These are phyloP conservation scores for Chloropsis cyanopogon DNA, from an alignment of 2,113 vertebrate species.

Conservation along the genomic window DNA sequence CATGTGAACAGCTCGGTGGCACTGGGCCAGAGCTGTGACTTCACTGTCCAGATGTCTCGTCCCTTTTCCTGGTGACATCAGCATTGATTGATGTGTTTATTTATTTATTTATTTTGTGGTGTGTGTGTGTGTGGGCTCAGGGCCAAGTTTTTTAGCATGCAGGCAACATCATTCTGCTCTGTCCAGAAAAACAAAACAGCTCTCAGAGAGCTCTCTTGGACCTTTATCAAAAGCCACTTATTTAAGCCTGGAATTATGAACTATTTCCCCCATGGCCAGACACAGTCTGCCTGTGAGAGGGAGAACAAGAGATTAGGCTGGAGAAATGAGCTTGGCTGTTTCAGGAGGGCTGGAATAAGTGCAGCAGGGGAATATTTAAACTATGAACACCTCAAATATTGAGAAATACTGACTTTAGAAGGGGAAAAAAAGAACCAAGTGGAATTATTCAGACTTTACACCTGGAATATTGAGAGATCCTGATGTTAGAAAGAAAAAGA, in stretches of 20 bases:
- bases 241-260: conserved; percentile 46
- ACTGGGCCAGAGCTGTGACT: conserved; percentile 35
- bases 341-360: neutral
- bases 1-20: neutral
- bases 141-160: conserved; percentile 23
- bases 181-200: conserved; percentile 23
- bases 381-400: neutral
- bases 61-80: conserved; percentile 35
- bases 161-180: conserved; percentile 49
- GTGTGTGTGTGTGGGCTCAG: neutral
- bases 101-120: conserved; percentile 57
- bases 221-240: conserved; percentile 38
- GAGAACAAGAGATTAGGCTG: neutral
- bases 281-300: neutral
- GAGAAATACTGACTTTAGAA: neutral
- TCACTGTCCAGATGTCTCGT: conserved; percentile 59
- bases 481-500: neutral
- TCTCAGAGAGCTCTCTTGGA: conserved; percentile 21
- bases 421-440: neutral
- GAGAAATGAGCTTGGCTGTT: neutral
- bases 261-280: conserved; percentile 39
- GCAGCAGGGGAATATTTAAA: neutral
- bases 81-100: conserved; percentile 5
- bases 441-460: neutral
- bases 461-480: neutral